Evolutionary conservation across 2,113 vertebrate species (phyloP).

Genomic region (Megaceryle torquata): DNA sequence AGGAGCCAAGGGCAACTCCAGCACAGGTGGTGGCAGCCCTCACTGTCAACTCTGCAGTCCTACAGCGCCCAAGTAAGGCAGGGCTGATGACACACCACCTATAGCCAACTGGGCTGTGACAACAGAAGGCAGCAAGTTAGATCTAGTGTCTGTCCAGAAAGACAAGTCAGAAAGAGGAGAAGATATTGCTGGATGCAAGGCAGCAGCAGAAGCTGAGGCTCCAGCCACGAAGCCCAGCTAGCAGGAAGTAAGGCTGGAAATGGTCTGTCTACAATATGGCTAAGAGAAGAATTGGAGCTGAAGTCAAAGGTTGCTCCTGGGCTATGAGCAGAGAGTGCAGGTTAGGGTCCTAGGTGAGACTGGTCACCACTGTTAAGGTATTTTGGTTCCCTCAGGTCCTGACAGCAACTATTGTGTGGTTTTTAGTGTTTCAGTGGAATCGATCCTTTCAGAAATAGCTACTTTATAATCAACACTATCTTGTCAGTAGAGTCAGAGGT

Average conservation of each 20-base stretch:
- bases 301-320: not conserved
- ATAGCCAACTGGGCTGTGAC: not conserved
- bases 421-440: not conserved
- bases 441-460: not conserved
- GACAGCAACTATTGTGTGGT: not conserved
- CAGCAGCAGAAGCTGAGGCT: not conserved
- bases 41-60: not conserved
- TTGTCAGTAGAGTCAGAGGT: not conserved
- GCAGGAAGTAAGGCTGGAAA: not conserved
- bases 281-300: not conserved
- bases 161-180: not conserved
- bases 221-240: not conserved
- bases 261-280: rapidly evolving
- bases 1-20: not conserved
- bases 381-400: not conserved
- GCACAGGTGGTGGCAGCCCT: not conserved
- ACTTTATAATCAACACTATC: not conserved
- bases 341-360: not conserved
- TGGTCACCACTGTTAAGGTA: not conserved
- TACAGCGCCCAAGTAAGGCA: not conserved
- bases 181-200: not conserved
- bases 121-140: too few species aligned
- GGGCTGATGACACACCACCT: not conserved
- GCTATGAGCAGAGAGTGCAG: not conserved
- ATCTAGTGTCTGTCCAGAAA: not conserved